phyloP scores from a whole-genome alignment of 2,888 invertebrate genomes.

The Drosophila fulvimacula region DNA sequence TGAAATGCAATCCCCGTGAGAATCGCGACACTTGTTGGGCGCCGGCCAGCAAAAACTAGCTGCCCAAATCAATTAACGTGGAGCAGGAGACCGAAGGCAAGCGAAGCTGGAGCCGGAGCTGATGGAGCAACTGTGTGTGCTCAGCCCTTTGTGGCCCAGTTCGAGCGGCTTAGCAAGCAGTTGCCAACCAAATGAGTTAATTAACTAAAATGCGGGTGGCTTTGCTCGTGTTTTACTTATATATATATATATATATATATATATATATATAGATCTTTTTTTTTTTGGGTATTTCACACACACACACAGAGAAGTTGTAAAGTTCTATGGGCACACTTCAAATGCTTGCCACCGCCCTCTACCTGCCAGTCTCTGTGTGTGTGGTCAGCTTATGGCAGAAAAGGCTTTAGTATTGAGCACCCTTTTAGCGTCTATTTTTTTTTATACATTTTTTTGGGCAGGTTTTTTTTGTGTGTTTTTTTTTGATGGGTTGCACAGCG shows the following conservation, averaged over 20 bases:
- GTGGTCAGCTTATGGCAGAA: conserved; percentile 75
- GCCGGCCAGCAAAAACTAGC: conserved; percentile 31
- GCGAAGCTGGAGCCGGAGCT: conserved; percentile 2
- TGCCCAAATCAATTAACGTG: conserved; percentile 80
- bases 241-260: conserved; percentile 17
- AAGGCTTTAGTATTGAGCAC: conserved; percentile 77
- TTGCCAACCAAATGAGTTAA: conserved; percentile 84
- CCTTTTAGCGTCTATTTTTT: conserved; percentile 63
- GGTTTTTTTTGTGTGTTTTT: conserved; percentile 12
- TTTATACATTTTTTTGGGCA: conserved; percentile 29
- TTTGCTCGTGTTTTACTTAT: conserved; percentile 64
- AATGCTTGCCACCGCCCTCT: conserved; percentile 41
- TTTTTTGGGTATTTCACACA: conserved; percentile 19
- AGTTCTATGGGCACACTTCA: conserved; percentile 61
- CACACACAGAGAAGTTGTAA: conserved; percentile 9
- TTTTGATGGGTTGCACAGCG: conserved; percentile 35
- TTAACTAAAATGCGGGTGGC: conserved; percentile 85
- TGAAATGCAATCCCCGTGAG: conserved; percentile 84
- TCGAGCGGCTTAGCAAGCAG: conserved; percentile 71
- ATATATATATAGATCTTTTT: conserved; percentile 6
- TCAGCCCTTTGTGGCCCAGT: conserved; percentile 61
- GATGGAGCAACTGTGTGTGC: conserved; percentile 6
- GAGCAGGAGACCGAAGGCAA: background rate
- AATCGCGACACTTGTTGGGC: conserved; percentile 79
- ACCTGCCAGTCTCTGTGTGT: conserved; percentile 64